A percentile compares a stretch with the other conserved stretches of the same genome.
These are phyloP conservation scores for Atherix ibis DNA, from an alignment of 2,888 invertebrate genomes.

Conservation along the genomic window DNA sequence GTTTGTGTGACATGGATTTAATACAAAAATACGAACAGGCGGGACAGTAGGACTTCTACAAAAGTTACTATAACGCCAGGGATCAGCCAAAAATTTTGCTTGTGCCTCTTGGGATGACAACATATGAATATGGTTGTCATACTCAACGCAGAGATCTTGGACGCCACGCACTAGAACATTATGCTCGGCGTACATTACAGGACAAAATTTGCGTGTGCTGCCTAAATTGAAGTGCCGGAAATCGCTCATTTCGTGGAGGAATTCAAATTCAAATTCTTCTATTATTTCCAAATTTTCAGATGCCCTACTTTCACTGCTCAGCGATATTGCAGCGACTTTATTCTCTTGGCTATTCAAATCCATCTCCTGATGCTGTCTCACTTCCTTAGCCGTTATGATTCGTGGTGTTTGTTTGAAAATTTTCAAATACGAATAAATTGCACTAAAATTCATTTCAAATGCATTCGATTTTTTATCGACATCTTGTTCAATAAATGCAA, in stretches of 20 bases:
- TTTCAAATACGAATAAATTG: slow-evolving; percentile 5
- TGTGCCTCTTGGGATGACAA: slow-evolving; percentile 36
- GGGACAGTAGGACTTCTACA: too few relatives aligned
- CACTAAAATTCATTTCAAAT: slow-evolving; percentile 24
- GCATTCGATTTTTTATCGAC: background rate
- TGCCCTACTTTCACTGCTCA: too few relatives aligned
- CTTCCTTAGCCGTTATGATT: slow-evolving; percentile 1
- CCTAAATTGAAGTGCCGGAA: too few relatives aligned
- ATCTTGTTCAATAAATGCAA: background rate
- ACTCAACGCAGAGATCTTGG: slow-evolving; percentile 36
- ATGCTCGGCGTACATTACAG: slow-evolving; percentile 39
- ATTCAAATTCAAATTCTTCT: too few relatives aligned
- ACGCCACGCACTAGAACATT: slow-evolving; percentile 46
- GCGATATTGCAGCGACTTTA: too few relatives aligned
- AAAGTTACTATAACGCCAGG: slow-evolving; percentile 37
- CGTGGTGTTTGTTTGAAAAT: slow-evolving; percentile 3
- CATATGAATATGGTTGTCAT: slow-evolving; percentile 38
- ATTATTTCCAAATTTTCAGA: too few relatives aligned
- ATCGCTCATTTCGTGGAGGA: too few relatives aligned
- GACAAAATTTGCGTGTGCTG: slow-evolving; percentile 44
- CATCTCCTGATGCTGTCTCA: background rate
- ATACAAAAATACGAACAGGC: too few relatives aligned
- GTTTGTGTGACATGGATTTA: too few relatives aligned
- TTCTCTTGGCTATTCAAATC: background rate
- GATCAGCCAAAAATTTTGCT: slow-evolving; percentile 35